Evolutionary conservation across 2,797 vertebrate genomes (phyloP), one percentile per base, ranked within the genome.

Genomic region (Melanotaenia maccullochi): DNA sequence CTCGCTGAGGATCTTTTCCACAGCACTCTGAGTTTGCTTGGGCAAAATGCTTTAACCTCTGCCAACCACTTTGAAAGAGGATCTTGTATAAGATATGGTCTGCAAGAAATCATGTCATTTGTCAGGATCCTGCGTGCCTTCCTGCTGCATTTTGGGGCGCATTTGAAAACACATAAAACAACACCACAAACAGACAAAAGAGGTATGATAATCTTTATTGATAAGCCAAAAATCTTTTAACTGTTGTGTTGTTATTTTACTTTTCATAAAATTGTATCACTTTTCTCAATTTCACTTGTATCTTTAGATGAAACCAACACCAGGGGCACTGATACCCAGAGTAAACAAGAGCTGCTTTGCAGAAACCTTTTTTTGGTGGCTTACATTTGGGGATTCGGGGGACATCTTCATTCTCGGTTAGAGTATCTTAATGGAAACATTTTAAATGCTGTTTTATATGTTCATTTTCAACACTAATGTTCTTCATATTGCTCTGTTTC

Each of bases 341-440:
- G 42, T 9, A 87, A 82, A 30, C 84, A 73, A 44, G 76, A 92
- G 25, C 52, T 89, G 36, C 83, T 93, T 18, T 65, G 76, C 68
- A 84, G 88, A 84, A 95, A 93, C 78, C 77, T 95, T 73, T 96
- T 97, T 80, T 85, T 96, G 30, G 88, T 95, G 62, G 94, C 96
- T 52, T 94, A 95, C 72, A 85, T 96, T 62, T 97, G 96, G 96
- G 95, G 96, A 49, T 97, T 97, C 85, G 94, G 96, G 82, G 94
- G 94, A 71, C 93, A 94, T 59, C 90, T 97, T 9, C 93, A 95
- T 51, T 90, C 93, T 67, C 88, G 92, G 96, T 96, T 83, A 77
- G 72, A 69, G 7, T 49, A 9, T 61, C n/a, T 67, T 22, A 18
- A n/a, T 7, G 0, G 5, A 67, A 2, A 64, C 13, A 0, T 22